Percentiles rank a stretch among this genome's conserved stretches.
Conservation (phyloP, 2,113 vertebrate species). For the Platichthys flesus region DNA sequence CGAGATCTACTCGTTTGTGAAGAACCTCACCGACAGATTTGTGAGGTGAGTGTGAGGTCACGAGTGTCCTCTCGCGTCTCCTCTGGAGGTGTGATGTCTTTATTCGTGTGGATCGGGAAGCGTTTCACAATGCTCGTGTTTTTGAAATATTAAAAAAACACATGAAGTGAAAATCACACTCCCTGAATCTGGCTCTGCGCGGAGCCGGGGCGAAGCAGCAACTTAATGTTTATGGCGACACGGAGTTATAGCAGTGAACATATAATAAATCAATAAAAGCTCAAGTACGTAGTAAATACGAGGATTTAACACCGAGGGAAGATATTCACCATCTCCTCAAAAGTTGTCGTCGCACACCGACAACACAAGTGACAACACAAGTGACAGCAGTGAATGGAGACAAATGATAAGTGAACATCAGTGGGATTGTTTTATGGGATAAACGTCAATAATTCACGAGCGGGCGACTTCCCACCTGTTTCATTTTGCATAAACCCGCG, state of each 20-base stretch:
- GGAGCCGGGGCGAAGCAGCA: too few relatives aligned
- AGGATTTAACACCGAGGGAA: too few relatives aligned
- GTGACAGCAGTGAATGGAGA: not conserved
- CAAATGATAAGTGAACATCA: not conserved
- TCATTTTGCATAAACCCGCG: not conserved
- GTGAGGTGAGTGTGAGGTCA: constrained; percentile 85
- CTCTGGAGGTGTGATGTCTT: not conserved
- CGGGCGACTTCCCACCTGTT: constrained; percentile 44
- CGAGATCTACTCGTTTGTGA: constrained; percentile 92
- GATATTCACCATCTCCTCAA: too few relatives aligned
- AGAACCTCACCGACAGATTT: constrained; percentile 91
- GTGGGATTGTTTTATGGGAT: not conserved
- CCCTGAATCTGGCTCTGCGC: not conserved
- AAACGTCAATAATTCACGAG: not conserved
- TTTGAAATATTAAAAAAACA: not conserved
- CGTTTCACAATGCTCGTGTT: not conserved
- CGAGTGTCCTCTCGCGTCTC: not conserved
- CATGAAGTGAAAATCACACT: constrained; percentile 1
- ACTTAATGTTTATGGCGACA: not conserved
- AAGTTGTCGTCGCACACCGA: too few relatives aligned
- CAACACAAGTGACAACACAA: too few relatives aligned
- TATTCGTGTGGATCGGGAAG: not conserved
- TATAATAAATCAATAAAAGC: not conserved
- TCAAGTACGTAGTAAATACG: not conserved
- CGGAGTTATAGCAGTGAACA: not conserved